Conservation (phyloP, 2,888 invertebrate genomes). For the Cryptocephalus primarius region DNA sequence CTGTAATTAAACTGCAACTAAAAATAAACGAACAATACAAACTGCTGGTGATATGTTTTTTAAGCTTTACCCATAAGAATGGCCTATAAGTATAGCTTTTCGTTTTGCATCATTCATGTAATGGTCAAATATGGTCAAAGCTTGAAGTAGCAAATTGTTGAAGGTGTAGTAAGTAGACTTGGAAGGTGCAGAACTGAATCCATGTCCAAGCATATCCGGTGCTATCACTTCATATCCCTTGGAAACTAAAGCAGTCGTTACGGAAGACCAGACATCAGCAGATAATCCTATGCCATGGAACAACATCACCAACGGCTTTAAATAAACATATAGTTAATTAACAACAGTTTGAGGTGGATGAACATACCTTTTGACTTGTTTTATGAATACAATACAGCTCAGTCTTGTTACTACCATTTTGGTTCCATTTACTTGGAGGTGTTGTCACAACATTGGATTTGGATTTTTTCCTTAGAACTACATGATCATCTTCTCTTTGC, state of each 20-base stretch:
- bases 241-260: slow-evolving; percentile 46
- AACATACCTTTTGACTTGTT: slow-evolving; percentile 15
- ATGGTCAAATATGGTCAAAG: slow-evolving; percentile 48
- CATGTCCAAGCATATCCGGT: slow-evolving; percentile 58
- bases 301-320: slow-evolving; percentile 48
- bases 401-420: slow-evolving; percentile 3
- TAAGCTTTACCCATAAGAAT: slow-evolving; percentile 52
- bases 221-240: slow-evolving; percentile 53
- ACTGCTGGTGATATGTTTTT: neutral
- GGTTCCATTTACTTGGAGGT: neutral
- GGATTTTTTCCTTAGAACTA: slow-evolving; percentile 13
- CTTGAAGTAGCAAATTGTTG: slow-evolving; percentile 45
- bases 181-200: slow-evolving; percentile 50
- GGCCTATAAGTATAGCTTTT: slow-evolving; percentile 51
- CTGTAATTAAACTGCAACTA: slow-evolving; percentile 53
- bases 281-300: slow-evolving; percentile 58
- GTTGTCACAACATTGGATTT: slow-evolving; percentile 3
- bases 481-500: slow-evolving; percentile 21
- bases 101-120: slow-evolving; percentile 40
- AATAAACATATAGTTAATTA: neutral
- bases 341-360: slow-evolving; percentile 5
- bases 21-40: too few relatives aligned
- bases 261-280: slow-evolving; percentile 50
- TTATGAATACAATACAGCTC: slow-evolving; percentile 12
- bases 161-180: slow-evolving; percentile 47